Evolutionary conservation across 2,797 vertebrate genomes (phyloP).

Genomic region (Sebastes minor): DNA sequence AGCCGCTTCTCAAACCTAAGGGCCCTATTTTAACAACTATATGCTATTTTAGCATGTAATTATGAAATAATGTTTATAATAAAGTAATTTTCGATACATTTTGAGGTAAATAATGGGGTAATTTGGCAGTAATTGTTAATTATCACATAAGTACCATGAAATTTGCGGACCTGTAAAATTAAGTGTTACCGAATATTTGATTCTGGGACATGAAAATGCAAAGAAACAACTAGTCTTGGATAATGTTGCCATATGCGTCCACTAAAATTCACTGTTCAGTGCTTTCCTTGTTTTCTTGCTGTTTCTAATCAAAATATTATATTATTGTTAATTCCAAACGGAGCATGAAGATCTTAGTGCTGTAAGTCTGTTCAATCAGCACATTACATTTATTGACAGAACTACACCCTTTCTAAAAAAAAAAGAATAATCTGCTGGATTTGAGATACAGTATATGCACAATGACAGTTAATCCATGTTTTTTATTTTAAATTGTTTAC

Average conservation of each 20-base stretch:
- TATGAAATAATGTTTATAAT: too few species aligned
- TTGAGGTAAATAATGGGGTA: too few species aligned
- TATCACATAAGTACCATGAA: too few species aligned
- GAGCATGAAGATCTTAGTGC: neutral
- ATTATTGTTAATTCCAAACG: neutral
- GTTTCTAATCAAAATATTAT: neutral
- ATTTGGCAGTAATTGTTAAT: too few species aligned
- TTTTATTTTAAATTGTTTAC: neutral
- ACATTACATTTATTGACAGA: neutral
- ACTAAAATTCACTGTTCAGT: neutral
- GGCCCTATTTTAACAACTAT: too few species aligned
- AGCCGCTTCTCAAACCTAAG: rapidly evolving
- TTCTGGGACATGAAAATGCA: neutral
- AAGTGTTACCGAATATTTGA: neutral
- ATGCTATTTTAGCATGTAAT: too few species aligned
- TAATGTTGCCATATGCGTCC: neutral
- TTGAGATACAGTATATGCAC: neutral
- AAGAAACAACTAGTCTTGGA: neutral
- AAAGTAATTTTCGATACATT: too few species aligned
- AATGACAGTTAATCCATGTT: constrained; percentile 16
- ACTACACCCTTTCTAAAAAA: too few species aligned
- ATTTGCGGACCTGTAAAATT: too few species aligned
- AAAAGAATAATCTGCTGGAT: neutral
- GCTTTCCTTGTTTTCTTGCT: neutral
- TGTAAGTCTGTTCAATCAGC: neutral